Evolutionary conservation across 2,888 invertebrate genomes (phyloP).

Genomic region (Anthoptus insignis): DNA sequence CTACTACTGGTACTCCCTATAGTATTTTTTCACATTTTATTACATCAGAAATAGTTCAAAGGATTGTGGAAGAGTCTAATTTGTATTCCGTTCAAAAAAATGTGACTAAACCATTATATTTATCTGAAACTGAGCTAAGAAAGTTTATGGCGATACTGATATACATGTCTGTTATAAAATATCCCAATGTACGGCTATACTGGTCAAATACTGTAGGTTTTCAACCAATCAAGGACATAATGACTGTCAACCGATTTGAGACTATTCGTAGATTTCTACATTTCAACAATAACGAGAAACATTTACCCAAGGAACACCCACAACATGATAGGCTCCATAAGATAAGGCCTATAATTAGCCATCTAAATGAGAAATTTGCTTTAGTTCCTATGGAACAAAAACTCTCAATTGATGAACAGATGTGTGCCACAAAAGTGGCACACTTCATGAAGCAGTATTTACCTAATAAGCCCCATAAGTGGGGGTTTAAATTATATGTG

Average conservation of each 20-base stretch:
- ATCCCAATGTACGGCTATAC: conserved; percentile 56
- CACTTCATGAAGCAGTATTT: not conserved
- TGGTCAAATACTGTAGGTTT: conserved; percentile 57
- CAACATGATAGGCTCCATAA: conserved; percentile 13
- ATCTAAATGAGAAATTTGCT: not conserved
- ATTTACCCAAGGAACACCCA: conserved; percentile 49
- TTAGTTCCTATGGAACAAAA: not conserved
- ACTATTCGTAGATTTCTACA: conserved; percentile 55
- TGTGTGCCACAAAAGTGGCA: not conserved
- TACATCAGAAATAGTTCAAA: conserved; percentile 53
- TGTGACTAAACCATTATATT: conserved; percentile 49
- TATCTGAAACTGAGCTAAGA: conserved; percentile 52
- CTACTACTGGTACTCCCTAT: conserved; percentile 54
- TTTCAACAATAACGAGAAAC: conserved; percentile 56
- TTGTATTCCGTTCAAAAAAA: conserved; percentile 52
- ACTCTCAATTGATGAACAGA: not conserved
- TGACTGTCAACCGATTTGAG: conserved; percentile 55
- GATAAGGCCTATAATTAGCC: not conserved
- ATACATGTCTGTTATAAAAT: conserved; percentile 54
- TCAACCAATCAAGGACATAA: conserved; percentile 54
- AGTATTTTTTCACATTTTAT: conserved; percentile 49
- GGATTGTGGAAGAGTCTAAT: conserved; percentile 42
- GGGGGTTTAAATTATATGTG: not conserved
- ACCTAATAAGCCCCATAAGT: too few relatives aligned
- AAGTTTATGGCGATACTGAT: conserved; percentile 55